phyloP scores from a whole-genome alignment of 2,888 invertebrate genomes.

The Megalurothrips usitatus region DNA sequence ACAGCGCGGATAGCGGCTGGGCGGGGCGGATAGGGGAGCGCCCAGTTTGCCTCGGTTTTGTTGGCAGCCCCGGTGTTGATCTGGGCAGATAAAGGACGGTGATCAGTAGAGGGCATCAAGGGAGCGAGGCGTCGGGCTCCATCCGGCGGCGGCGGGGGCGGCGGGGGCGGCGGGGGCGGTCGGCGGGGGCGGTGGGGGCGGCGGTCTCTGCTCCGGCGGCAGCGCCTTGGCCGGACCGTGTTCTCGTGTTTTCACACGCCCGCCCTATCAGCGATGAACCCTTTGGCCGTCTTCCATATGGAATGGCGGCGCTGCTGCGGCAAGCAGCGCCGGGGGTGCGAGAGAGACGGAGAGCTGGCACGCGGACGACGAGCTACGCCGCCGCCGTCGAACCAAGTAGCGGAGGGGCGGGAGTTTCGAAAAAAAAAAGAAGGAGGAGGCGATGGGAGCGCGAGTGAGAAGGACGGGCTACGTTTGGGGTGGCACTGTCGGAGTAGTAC shows the following conservation, averaged over 20 bases:
- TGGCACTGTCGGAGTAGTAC: background rate
- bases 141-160: background rate
- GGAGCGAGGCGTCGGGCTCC: background rate
- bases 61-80: background rate
- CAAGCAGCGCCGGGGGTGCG: too few species aligned
- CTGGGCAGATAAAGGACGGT: slow-evolving; percentile 6
- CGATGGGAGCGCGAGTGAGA: background rate
- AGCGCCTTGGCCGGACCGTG: background rate
- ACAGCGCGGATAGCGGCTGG: too few species aligned
- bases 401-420: too few species aligned
- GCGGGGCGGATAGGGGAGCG: too few species aligned
- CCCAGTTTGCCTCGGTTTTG: background rate
- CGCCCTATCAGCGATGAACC: slow-evolving; percentile 14
- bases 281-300: slow-evolving; percentile 21
- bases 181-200: background rate
- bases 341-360: too few species aligned
- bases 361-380: too few species aligned
- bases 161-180: background rate
- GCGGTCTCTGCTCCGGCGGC: background rate
- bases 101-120: background rate
- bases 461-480: too few species aligned
- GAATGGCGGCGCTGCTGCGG: background rate
- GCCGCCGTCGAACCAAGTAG: too few species aligned
- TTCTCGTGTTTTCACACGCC: slow-evolving; percentile 16
- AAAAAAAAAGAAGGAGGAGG: background rate